Conservation (phyloP, 2,888 invertebrate genomes). For the Dryomyza anilis region DNA sequence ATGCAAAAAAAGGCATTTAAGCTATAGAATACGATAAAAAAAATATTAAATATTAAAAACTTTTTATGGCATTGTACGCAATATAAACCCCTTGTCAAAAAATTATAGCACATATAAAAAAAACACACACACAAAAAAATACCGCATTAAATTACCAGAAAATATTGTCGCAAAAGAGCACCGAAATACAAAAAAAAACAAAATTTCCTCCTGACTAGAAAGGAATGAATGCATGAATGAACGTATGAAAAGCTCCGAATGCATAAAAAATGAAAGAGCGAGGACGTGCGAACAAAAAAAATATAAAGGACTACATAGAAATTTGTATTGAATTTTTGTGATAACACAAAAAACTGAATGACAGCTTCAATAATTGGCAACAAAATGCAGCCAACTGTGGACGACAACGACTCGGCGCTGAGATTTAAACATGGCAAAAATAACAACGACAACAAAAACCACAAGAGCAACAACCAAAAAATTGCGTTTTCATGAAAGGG, state of each 20-base stretch:
- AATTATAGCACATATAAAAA: no score
- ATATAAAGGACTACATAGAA: not conserved
- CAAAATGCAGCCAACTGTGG: constrained; percentile 3
- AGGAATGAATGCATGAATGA: not conserved
- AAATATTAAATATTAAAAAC: no score
- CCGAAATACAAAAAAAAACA: not conserved
- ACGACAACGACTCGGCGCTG: not conserved
- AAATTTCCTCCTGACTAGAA: no score
- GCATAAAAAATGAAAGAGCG: not conserved
- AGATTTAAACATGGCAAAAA: not conserved
- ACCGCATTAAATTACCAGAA: not conserved
- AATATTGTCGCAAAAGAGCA: not conserved
- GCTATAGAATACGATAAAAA: no score
- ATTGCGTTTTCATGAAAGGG: not conserved
- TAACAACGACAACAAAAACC: not conserved
- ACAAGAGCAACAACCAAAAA: not conserved
- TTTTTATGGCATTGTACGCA: no score
- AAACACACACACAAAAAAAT: not conserved
- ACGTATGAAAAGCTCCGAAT: not conserved
- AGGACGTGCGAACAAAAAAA: not conserved
- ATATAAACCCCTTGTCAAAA: no score
- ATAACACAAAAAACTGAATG: constrained; percentile 1
- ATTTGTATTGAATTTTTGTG: constrained; percentile 5
- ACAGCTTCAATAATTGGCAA: constrained; percentile 14
- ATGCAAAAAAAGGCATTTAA: no score